Percentiles rank a stretch among this genome's conserved stretches.
These are phyloP conservation scores for Mustela lutreola DNA, from an alignment of 2,113 vertebrate genomes.

Conservation along the genomic window DNA sequence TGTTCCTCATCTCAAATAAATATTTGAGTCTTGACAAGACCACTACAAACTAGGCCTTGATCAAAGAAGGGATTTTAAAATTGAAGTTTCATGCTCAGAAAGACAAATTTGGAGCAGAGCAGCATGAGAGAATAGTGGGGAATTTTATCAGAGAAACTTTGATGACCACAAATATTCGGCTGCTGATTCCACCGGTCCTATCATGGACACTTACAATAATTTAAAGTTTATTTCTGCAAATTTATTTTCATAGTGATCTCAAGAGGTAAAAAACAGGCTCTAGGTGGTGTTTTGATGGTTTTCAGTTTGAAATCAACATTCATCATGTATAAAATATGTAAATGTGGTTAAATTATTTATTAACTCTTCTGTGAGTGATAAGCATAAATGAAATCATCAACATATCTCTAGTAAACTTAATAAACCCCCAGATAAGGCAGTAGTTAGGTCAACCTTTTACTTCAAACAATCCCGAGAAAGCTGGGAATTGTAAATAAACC, in stretches of 20 bases:
- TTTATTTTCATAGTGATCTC: constrained; percentile 26
- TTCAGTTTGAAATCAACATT: constrained; percentile 59
- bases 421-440: background rate
- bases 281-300: constrained; percentile 37
- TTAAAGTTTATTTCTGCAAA: constrained; percentile 34
- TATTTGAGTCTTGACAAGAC: constrained; percentile 23
- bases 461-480: constrained; percentile 37
- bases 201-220: background rate
- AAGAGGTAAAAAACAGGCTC: background rate
- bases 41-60: background rate
- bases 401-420: background rate
- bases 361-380: constrained; percentile 41
- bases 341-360: constrained; percentile 33
- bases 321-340: constrained; percentile 28
- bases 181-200: background rate
- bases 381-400: background rate
- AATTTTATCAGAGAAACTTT: constrained; percentile 39
- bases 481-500: background rate
- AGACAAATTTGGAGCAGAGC: background rate
- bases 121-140: background rate
- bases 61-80: background rate
- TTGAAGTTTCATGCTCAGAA: background rate
- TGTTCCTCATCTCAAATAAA: background rate
- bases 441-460: background rate
- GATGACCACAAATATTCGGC: background rate